phyloP scores from a whole-genome alignment of 2,888 invertebrate species.

The Digitonthophagus gazella region DNA sequence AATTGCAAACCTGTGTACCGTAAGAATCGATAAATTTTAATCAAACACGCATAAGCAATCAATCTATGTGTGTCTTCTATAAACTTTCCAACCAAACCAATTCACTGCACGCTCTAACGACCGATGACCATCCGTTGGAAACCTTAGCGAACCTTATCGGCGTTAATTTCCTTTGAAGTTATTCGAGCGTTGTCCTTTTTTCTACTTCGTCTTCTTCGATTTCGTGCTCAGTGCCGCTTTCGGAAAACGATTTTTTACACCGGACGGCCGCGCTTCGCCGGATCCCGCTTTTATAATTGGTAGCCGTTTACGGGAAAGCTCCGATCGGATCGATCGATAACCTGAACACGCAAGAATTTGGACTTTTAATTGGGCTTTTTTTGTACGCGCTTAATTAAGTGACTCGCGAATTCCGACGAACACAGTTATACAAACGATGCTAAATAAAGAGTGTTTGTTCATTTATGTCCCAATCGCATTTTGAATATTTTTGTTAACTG shows the following conservation, averaged over 20 bases:
- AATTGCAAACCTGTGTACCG: too few species aligned
- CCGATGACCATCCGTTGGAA: slow-evolving; percentile 3
- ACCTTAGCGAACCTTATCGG: slow-evolving; percentile 1
- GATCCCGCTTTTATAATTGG: slow-evolving; percentile 14
- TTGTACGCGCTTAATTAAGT: background rate
- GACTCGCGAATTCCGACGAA: background rate
- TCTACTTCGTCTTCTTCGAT: background rate
- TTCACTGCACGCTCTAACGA: slow-evolving; percentile 4
- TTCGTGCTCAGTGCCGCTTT: background rate
- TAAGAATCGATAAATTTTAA: too few species aligned
- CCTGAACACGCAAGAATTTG: background rate
- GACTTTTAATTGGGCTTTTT: background rate
- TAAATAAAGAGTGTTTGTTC: background rate
- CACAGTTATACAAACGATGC: background rate
- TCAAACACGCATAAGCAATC: too few species aligned
- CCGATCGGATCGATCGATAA: background rate
- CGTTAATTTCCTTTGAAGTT: slow-evolving; percentile 15
- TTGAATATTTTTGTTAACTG: background rate
- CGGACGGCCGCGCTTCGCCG: slow-evolving; percentile 3
- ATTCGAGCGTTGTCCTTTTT: slow-evolving; percentile 11
- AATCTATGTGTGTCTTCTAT: background rate
- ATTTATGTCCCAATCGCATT: background rate
- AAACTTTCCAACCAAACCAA: background rate
- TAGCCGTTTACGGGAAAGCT: slow-evolving; percentile 13
- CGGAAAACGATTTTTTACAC: slow-evolving; percentile 1